Base-by-base conservation (phyloP, 1,140 invertebrate species). In the Drosophila nigromelanica region DNA sequence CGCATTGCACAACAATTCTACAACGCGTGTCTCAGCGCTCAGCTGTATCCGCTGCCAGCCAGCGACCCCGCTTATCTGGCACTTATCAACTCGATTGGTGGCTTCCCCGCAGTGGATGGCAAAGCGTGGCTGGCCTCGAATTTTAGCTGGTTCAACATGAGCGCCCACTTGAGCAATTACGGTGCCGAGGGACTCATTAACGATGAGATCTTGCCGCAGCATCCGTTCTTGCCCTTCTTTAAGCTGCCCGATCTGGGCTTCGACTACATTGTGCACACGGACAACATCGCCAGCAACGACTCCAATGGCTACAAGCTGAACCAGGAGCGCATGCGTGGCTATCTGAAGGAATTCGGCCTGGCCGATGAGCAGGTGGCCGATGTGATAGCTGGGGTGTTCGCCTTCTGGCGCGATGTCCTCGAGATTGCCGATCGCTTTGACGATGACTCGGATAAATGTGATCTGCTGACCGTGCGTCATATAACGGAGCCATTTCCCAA, bases 131-230 rank as follows among this genome's bases (percentile, higher is more conserved):
- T 77, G 12, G 24, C 80, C 11, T 47, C 67, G 10, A 86, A 64
- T 11, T 91, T 91, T 14, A 85, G 76, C 42, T 91, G 90, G 90
- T 91, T 91, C 30, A 91, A 91, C 62, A 91, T 91, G 90, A 91
- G 82, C 63, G 60, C 82, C 10, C 73, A 89, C 10, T 56, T 91
- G 8, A 90, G 74, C 0, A 91, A 91, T 51, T 91, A 75, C 5
- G 89, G 82, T 5, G 56, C 18, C 4, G 3, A 24, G 0, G 76
- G 80, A 5, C 52, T 91, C 1, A 85, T 91, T 8, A 35, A 72
- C 24, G 86, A 91, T 3, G 15, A 78, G 0, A 70, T 81, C 11
- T 1, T 73, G 45, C 86, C 80, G 0, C 62, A 78, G 30, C 76
- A 85, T 47, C 90, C 90, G 0, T 91, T 89, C 21, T 7, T 40